phyloP scores from a whole-genome alignment of 1,140 invertebrate genomes.

The Drosophila pruinosa region DNA sequence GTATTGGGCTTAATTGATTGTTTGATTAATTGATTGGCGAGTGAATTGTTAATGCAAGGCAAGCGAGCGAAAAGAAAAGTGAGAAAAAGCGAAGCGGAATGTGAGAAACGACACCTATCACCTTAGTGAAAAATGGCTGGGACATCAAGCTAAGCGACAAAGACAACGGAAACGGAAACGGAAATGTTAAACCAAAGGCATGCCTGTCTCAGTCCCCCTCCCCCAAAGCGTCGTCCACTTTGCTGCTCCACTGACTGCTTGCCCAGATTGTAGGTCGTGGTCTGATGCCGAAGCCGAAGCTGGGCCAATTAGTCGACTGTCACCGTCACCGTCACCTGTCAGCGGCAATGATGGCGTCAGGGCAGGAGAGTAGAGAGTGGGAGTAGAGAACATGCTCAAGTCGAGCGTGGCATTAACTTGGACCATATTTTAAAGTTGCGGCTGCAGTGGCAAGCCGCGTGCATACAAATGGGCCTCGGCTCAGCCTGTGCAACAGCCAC shows the following conservation, averaged over 20 bases:
- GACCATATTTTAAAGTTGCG: constrained; percentile 7
- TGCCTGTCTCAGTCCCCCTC: background rate
- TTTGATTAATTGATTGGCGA: constrained; percentile 51
- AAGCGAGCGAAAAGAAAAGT: background rate
- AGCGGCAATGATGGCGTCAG: constrained; percentile 7
- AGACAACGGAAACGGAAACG: constrained; percentile 24
- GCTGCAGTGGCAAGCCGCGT: background rate
- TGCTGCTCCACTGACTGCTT: constrained; percentile 37
- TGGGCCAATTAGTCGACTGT: constrained; percentile 56
- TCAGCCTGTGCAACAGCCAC: background rate
- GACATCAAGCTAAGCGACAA: constrained; percentile 15
- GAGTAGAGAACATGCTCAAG: background rate
- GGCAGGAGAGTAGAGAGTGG: background rate
- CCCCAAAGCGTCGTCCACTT: constrained; percentile 11
- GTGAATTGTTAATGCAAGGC: constrained; percentile 38
- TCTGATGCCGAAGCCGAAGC: constrained; percentile 30
- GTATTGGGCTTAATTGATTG: constrained; percentile 40
- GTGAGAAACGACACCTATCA: constrained; percentile 3
- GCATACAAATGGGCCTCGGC: constrained; percentile 1
- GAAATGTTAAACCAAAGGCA: constrained; percentile 14
- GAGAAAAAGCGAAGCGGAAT: background rate
- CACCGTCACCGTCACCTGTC: constrained; percentile 40
- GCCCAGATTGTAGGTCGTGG: constrained; percentile 40
- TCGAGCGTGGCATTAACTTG: constrained; percentile 16
- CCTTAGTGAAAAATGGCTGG: constrained; percentile 35